Conservation (phyloP, 2,888 invertebrate genomes). For the Ischnura elegans region DNA sequence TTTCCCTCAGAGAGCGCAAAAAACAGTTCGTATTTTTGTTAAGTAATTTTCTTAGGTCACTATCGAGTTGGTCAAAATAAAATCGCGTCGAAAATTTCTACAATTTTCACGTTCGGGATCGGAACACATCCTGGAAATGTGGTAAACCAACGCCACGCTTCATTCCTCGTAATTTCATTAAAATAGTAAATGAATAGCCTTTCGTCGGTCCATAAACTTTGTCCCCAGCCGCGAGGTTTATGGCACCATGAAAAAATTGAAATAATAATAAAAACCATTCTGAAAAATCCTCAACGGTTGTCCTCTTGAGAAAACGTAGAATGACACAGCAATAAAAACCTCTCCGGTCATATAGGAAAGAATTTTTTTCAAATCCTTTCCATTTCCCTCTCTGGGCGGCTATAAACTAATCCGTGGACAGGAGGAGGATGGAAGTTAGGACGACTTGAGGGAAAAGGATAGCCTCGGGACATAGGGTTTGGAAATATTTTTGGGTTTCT, state of each 20-base stretch:
- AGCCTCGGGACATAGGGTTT: neutral
- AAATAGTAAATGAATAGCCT: neutral
- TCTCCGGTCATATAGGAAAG: neutral
- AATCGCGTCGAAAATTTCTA: neutral
- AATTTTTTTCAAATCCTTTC: neutral
- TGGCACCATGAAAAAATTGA: constrained; percentile 11
- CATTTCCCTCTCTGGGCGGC: neutral
- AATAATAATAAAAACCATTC: neutral
- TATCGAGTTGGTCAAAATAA: neutral
- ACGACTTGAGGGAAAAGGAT: neutral
- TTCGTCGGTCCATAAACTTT: neutral
- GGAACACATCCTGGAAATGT: neutral
- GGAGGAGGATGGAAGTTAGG: constrained; percentile 19
- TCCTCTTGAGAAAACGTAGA: constrained; percentile 33
- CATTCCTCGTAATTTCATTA: neutral
- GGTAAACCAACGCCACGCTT: neutral
- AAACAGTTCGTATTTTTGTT: neutral
- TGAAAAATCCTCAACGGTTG: neutral
- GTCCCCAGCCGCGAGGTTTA: constrained; percentile 3
- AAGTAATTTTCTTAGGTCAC: neutral
- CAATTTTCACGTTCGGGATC: neutral
- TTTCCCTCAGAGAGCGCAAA: too few relatives aligned
- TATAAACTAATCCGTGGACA: constrained; percentile 38
- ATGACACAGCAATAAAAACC: constrained; percentile 39
- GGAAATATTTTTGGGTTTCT: neutral